Base-by-base conservation (phyloP, 2,113 vertebrate species). In the Microtus montanus region DNA sequence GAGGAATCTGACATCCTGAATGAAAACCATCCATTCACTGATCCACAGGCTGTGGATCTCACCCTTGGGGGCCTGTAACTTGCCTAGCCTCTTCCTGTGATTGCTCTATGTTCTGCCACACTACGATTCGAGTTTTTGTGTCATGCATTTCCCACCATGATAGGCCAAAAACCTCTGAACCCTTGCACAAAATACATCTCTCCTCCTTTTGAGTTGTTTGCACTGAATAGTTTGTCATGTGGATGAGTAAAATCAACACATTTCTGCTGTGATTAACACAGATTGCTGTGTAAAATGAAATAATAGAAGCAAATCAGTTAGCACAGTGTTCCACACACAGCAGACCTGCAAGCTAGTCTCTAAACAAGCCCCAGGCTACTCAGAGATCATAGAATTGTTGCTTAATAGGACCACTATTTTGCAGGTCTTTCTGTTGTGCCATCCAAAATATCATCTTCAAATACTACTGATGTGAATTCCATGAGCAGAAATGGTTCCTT, bases 401-500 rank as follows among this genome's bases (percentile, higher is more conserved):
- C 38, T 80, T 75, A 68, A 64, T 35, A 52, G n/a, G 44, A 93
- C 61, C 63, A 22, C 35, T 83, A 6, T 19, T 33, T n/a, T 86
- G 19, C 22, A 77, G 49, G n/a, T 82, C 79, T 73, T 77, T 78
- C 38, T 77, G 68, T 47, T 47, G 2, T 54, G 28, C 38, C 80
- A 70, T 26, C 61, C 63, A 71, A 90, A 91, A 58, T 90, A 68
- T 11, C 61, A 47, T 38, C 41, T 54, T 74, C 70, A 52, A 30
- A 74, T 33, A 87, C 79, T 7, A 20, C 20, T 22, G 49, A 2
- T 15, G 41, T 41, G n/a, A 58, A 64, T 26, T 28, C 10, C 33
- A 41, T 9, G 77, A 47, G 38, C 96, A 95, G 71, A 15, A 35
- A 5, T 7, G 52, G 17, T 17, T 92, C 96, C 82, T 92, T 33